phyloP scores from a whole-genome alignment of 2,888 invertebrate species.

The Melieria crassipennis region DNA sequence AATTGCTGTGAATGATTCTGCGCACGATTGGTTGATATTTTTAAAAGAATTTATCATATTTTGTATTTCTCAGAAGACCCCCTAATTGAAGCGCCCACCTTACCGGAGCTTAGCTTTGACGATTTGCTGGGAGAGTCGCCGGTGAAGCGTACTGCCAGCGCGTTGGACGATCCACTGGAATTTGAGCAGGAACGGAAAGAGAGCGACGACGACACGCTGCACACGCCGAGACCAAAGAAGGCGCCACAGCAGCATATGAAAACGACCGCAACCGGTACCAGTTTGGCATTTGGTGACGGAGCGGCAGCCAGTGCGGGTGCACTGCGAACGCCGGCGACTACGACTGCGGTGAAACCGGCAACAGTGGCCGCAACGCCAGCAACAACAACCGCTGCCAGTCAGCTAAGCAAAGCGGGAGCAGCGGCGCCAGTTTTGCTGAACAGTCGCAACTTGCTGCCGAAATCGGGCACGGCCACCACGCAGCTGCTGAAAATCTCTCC shows the following conservation, averaged over 20 bases:
- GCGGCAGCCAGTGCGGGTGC: slow-evolving; percentile 22
- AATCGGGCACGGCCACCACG: slow-evolving; percentile 36
- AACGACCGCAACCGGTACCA: too few relatives aligned
- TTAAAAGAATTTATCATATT: too few relatives aligned
- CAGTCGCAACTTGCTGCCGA: slow-evolving; percentile 44
- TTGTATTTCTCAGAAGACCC: slow-evolving; percentile 44
- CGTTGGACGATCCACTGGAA: slow-evolving; percentile 36
- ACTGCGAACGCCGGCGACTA: slow-evolving; percentile 20
- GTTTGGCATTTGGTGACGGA: slow-evolving; percentile 22
- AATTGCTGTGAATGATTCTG: too few relatives aligned
- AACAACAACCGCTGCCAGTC: slow-evolving; percentile 22
- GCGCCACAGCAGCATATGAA: slow-evolving; percentile 14
- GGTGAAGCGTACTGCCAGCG: slow-evolving; percentile 37
- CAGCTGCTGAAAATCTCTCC: slow-evolving; percentile 42
- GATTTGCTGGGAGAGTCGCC: slow-evolving; percentile 54
- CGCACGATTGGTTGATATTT: too few relatives aligned
- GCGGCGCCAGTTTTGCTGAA: slow-evolving; percentile 40
- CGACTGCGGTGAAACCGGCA: slow-evolving; percentile 30
- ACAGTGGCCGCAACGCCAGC: slow-evolving; percentile 1
- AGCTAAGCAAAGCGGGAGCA: slow-evolving; percentile 15
- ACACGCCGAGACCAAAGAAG: slow-evolving; percentile 54
- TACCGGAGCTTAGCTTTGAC: slow-evolving; percentile 57
- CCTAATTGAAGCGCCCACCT: slow-evolving; percentile 50
- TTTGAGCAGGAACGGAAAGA: slow-evolving; percentile 37
- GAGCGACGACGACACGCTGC: slow-evolving; percentile 46